Conservation (phyloP, 2,797 vertebrate genomes). For the Neomorphus geoffroyi region DNA sequence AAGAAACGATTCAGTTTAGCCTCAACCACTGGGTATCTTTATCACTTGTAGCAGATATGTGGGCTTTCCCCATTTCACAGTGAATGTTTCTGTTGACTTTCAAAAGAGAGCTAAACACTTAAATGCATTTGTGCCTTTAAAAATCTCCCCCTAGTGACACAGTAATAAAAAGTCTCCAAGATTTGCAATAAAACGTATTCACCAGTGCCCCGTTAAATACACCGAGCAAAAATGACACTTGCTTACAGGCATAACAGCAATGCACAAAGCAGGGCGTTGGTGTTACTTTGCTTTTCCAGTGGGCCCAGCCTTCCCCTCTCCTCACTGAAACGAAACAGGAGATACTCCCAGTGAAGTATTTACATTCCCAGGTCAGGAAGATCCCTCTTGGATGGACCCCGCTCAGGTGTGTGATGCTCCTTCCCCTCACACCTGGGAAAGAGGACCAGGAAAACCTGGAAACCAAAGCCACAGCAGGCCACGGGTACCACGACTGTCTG, state of each 20-base stretch:
- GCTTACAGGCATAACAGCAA: not conserved
- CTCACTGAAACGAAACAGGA: not conserved
- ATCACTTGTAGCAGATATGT: not conserved
- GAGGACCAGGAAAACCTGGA: not conserved
- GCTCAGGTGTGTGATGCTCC: not conserved
- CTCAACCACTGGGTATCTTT: not conserved
- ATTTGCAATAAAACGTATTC: conserved; percentile 8
- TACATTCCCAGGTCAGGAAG: not conserved
- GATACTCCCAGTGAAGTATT: not conserved
- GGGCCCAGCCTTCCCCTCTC: not conserved
- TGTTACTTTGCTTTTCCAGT: not conserved
- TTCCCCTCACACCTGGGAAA: not conserved
- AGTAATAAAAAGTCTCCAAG: conserved; percentile 31
- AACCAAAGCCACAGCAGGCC: not conserved
- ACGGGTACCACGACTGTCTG: not conserved
- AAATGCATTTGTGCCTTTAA: conserved; percentile 8
- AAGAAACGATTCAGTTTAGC: not conserved
- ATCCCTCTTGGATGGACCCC: not conserved
- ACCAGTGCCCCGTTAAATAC: not conserved
- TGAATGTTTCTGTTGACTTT: conserved; percentile 20
- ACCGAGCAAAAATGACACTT: not conserved
- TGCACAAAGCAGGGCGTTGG: rapidly evolving
- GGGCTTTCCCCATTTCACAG: not conserved
- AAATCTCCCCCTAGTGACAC: conserved; percentile 47
- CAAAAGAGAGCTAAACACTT: conserved; percentile 2